Conservation (phyloP, 2,888 invertebrate genomes). For the Nysson spinosus region DNA sequence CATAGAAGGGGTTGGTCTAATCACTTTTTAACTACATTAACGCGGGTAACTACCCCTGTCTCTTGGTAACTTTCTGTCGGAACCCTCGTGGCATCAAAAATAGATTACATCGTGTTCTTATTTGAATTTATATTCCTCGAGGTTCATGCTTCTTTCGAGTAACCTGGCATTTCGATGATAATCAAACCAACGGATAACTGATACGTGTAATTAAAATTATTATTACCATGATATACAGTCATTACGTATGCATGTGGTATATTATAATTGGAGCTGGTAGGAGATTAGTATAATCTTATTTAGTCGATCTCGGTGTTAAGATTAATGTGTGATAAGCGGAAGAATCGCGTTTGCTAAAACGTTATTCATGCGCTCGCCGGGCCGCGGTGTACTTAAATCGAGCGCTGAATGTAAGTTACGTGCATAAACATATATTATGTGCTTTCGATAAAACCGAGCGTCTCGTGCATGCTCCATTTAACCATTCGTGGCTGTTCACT, state of each 20-base stretch:
- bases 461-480: slow-evolving; percentile 31
- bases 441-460: slow-evolving; percentile 11
- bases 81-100: slow-evolving; percentile 57
- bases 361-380: not conserved
- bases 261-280: too few species aligned
- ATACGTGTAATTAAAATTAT: too few species aligned
- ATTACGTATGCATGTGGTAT: too few species aligned
- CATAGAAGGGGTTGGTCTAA: slow-evolving; percentile 61
- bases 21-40: slow-evolving; percentile 66
- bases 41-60: slow-evolving; percentile 48
- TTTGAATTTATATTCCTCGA: slow-evolving; percentile 52
- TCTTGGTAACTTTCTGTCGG: slow-evolving; percentile 34
- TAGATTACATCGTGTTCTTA: slow-evolving; percentile 54
- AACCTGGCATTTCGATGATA: slow-evolving; percentile 1
- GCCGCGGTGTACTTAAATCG: too few species aligned
- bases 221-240: too few species aligned
- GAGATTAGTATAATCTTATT: too few species aligned
- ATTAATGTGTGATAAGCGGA: not conserved
- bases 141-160: not conserved
- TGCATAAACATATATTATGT: slow-evolving; percentile 7
- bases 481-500: slow-evolving; percentile 25
- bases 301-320: not conserved
- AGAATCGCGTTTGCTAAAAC: not conserved
- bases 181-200: not conserved
- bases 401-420: slow-evolving; percentile 9